Conservation (phyloP, 30 jellyfish, hydroid and myxozoan species). For the Cassiopea xamachana region DNA sequence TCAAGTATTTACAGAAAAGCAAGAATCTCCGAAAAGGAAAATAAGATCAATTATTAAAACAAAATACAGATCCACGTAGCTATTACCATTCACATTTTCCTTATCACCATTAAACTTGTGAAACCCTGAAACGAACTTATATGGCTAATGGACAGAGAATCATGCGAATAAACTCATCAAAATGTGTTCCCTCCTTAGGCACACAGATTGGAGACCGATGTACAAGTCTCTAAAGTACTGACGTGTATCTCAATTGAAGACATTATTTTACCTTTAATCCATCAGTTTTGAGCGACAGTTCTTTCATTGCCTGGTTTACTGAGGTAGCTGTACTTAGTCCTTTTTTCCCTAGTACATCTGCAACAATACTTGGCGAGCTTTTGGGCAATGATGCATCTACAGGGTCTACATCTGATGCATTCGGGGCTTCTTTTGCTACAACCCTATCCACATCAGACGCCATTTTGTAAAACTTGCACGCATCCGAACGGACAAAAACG, state of each 20-base stretch:
- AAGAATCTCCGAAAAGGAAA: too few species aligned
- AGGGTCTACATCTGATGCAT: background rate
- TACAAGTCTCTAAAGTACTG: background rate
- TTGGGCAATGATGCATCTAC: constrained; percentile 19
- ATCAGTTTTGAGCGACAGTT: constrained; percentile 57
- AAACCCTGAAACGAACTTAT: too few species aligned
- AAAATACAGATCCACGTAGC: too few species aligned
- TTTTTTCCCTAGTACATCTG: constrained; percentile 65
- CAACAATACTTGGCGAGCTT: constrained; percentile 57
- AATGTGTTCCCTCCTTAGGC: background rate
- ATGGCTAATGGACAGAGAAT: too few species aligned
- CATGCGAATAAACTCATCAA: background rate
- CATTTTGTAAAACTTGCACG: background rate
- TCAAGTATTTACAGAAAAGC: too few species aligned
- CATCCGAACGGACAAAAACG: background rate
- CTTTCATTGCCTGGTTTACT: constrained; percentile 65
- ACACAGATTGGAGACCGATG: background rate
- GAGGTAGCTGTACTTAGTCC: constrained; percentile 40
- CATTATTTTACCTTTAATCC: constrained; percentile 42
- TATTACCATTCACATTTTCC: too few species aligned
- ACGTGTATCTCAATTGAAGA: background rate
- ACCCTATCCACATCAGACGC: constrained; percentile 10
- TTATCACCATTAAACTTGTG: too few species aligned
- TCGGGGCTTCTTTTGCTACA: background rate
- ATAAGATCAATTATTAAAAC: too few species aligned